Evolutionary conservation across 2,113 vertebrate genomes (phyloP).

Genomic region (Elgaria multicarinata): DNA sequence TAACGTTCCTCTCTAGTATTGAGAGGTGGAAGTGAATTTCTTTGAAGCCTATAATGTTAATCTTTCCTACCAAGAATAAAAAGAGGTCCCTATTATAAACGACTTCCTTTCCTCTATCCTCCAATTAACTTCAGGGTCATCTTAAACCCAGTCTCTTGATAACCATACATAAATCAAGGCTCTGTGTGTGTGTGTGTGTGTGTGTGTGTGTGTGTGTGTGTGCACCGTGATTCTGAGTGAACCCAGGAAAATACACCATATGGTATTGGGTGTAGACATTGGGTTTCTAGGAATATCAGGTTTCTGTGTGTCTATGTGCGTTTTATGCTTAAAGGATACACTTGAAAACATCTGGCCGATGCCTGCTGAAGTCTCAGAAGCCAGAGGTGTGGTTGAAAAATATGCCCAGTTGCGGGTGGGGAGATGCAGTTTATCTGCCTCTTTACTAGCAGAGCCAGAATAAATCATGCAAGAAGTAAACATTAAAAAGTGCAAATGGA

Average conservation of each 20-base stretch:
- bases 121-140: not conserved
- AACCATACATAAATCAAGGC: not conserved
- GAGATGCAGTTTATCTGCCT: not conserved
- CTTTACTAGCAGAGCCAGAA: not conserved
- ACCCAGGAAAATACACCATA: not conserved
- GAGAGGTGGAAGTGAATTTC: constrained; percentile 49
- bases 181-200: too few species aligned
- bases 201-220: too few species aligned
- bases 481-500: not conserved
- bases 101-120: not conserved
- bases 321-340: not conserved
- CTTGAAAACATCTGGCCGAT: not conserved
- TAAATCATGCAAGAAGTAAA: not conserved
- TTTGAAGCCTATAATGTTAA: not conserved
- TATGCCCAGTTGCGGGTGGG: not conserved
- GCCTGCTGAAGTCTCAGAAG: not conserved
- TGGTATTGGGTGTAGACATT: not conserved
- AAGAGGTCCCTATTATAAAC: not conserved
- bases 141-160: not conserved
- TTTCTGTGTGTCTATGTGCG: not conserved
- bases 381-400: not conserved
- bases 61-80: not conserved
- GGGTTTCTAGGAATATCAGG: not conserved
- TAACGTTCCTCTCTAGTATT: not conserved
- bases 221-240: not conserved